A percentile compares a stretch with the other conserved stretches of the same genome.
phyloP scores from a whole-genome alignment of 2,113 vertebrate species.

The Microtus oregoni region DNA sequence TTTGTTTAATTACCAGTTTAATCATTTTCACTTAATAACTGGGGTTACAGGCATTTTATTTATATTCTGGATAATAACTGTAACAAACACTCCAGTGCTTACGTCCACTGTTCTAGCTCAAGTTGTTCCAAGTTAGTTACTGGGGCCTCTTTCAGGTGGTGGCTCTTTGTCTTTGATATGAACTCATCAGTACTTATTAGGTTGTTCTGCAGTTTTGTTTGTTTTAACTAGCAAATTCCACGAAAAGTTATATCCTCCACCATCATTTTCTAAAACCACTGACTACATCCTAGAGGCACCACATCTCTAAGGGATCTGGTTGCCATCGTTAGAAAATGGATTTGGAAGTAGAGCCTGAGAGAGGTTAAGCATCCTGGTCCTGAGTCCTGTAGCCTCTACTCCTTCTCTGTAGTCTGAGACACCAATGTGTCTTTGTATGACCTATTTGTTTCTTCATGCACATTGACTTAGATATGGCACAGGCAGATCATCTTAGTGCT shows the following conservation, averaged over 20 bases:
- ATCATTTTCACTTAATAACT: background rate
- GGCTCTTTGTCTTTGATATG: background rate
- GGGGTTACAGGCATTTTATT: background rate
- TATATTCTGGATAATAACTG: background rate
- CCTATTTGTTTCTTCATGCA: background rate
- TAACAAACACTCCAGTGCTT: background rate
- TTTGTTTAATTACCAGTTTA: background rate
- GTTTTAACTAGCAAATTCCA: background rate
- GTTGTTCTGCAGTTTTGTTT: background rate
- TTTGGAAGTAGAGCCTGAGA: background rate
- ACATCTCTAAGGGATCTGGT: background rate
- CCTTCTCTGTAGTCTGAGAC: background rate
- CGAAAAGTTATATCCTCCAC: background rate
- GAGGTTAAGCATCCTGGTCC: fast-evolving
- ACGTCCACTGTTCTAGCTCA: background rate
- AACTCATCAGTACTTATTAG: no score
- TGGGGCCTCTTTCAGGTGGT: background rate
- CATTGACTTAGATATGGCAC: background rate
- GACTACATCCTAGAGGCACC: background rate
- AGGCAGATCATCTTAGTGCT: background rate
- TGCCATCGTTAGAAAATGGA: background rate
- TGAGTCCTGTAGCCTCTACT: background rate
- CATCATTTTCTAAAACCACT: background rate
- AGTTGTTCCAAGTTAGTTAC: background rate
- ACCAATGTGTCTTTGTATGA: background rate